phyloP scores from a whole-genome alignment of 2,888 invertebrate genomes.

The Leptinotarsa tumamoca region DNA sequence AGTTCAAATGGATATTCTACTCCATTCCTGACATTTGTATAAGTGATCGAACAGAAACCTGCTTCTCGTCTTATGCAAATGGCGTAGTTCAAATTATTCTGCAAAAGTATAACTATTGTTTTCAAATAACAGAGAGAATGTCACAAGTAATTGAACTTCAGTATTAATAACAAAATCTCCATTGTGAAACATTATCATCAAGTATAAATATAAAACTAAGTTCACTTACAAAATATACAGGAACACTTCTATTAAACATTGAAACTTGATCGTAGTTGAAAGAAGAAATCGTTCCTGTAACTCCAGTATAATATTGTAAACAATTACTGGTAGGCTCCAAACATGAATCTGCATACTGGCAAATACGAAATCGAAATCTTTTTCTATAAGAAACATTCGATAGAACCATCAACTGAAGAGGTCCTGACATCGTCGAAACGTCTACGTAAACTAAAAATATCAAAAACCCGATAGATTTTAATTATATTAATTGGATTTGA shows the following conservation, averaged over 20 bases:
- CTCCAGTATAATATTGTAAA: conserved; percentile 75
- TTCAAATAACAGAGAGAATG: no score
- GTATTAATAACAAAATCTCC: no score
- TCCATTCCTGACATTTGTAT: conserved; percentile 69
- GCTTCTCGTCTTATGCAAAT: conserved; percentile 76
- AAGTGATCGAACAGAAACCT: conserved; percentile 77
- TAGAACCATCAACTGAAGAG: conserved; percentile 75
- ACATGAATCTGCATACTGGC: conserved; percentile 65
- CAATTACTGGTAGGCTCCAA: conserved; percentile 67
- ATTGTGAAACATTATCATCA: not conserved
- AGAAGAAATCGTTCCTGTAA: conserved; percentile 74
- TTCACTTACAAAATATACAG: conserved; percentile 73
- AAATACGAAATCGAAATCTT: conserved; percentile 75
- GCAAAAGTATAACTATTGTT: conserved; percentile 56
- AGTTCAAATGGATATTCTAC: conserved; percentile 75
- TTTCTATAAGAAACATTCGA: conserved; percentile 70
- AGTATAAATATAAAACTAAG: no score
- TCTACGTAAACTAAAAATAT: conserved; percentile 76
- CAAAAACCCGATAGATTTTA: not conserved
- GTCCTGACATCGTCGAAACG: conserved; percentile 73
- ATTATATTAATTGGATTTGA: no score
- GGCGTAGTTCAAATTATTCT: conserved; percentile 85
- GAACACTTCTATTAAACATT: conserved; percentile 69
- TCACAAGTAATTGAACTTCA: no score
- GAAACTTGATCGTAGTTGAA: conserved; percentile 78